These are phyloP conservation scores for Chironex yamaguchii DNA, from an alignment of 30 jellyfish, hydroid and myxozoan genomes.

Conservation along the genomic window DNA sequence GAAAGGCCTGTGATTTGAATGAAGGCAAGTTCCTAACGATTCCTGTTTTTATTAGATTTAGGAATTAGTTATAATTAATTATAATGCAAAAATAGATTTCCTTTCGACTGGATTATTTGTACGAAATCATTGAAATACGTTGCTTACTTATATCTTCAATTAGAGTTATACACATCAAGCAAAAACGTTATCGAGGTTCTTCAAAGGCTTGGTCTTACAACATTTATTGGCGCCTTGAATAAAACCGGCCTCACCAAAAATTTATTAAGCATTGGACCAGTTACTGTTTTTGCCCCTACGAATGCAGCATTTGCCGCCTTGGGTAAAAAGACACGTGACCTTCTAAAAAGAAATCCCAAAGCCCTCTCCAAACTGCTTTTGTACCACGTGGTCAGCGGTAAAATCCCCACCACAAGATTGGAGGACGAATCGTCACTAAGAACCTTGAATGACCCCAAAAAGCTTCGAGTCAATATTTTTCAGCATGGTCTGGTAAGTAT, in stretches of 20 bases:
- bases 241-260: constrained; percentile 51
- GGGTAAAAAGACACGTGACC: constrained; percentile 5
- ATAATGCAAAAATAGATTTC: no score
- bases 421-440: constrained; percentile 29
- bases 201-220: constrained; percentile 35
- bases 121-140: no score
- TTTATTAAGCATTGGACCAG: constrained; percentile 18
- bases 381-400: constrained; percentile 63
- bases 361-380: constrained; percentile 30
- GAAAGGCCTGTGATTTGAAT: no score
- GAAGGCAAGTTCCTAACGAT: no score
- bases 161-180: constrained; percentile 70
- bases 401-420: constrained; percentile 56
- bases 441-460: constrained; percentile 42
- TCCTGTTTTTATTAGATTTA: no score
- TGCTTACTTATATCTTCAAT: no score
- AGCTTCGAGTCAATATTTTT: constrained; percentile 50
- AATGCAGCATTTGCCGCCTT: constrained; percentile 40
- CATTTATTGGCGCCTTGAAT: constrained; percentile 21
- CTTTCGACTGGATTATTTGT: no score
- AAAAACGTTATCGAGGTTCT: constrained; percentile 39
- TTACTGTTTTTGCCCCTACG: constrained; percentile 74
- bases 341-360: constrained; percentile 27
- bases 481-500: constrained; percentile 39
- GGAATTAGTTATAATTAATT: no score